phyloP scores from a whole-genome alignment of 53 echinoderm and acorn worm species.

The Holothuria leucospilota region DNA sequence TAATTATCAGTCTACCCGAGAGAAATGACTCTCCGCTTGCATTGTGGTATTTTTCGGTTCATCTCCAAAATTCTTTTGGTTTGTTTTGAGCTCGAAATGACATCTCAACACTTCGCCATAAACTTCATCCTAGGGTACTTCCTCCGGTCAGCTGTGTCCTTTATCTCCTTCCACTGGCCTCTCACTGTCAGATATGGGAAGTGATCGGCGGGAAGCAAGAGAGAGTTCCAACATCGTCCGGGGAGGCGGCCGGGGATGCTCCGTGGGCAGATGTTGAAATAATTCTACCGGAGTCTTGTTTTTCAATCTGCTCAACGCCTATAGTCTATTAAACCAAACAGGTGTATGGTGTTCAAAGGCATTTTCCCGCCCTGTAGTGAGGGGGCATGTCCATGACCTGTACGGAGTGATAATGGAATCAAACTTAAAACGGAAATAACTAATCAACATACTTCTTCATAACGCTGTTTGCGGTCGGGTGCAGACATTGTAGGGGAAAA shows the following conservation, averaged over 20 bases:
- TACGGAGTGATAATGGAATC: conserved; percentile 1
- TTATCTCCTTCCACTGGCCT: conserved; percentile 23
- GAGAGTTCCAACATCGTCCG: conserved; percentile 2
- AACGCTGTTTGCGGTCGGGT: conserved; percentile 18
- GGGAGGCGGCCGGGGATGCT: conserved; percentile 5
- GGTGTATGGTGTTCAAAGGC: conserved; percentile 45
- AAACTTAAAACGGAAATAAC: conserved; percentile 36
- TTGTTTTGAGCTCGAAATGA: conserved; percentile 21
- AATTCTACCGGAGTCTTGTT: conserved; percentile 21
- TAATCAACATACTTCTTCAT: conserved; percentile 5
- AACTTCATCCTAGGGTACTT: conserved; percentile 7
- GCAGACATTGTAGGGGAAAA: too few relatives aligned
- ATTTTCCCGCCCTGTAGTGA: conserved; percentile 13
- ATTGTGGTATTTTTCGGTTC: neutral
- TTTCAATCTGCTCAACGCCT: conserved; percentile 26
- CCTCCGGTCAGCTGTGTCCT: conserved; percentile 33
- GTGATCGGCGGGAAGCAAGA: conserved; percentile 33
- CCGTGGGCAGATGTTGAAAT: neutral
- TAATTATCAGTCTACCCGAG: too few relatives aligned
- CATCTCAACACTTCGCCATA: conserved; percentile 9
- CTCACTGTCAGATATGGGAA: conserved; percentile 24
- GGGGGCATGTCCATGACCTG: conserved; percentile 36
- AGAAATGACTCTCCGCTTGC: neutral
- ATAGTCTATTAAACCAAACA: conserved; percentile 29
- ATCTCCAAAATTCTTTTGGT: conserved; percentile 10